Base-by-base conservation (phyloP, 1,140 invertebrate species). In the Idris sp. region DNA sequence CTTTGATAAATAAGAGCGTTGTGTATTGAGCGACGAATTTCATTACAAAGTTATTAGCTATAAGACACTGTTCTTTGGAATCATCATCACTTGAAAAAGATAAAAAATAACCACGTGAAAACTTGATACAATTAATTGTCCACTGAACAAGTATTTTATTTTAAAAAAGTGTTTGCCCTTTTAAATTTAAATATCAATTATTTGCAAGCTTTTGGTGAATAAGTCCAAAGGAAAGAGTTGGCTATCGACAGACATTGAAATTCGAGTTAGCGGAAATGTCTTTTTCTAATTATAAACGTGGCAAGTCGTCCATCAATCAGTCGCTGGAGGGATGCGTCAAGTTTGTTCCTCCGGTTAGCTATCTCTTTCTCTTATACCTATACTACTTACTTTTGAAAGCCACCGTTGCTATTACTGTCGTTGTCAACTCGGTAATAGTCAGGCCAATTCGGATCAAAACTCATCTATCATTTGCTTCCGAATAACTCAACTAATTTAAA, bases 241-340 rank as follows among this genome's bases (percentile, higher is more conserved):
- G 35, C 31, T 65, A 36, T 54, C 19, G 40, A 33, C 31, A 25
- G 25, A 46, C 9, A 40, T 56, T 41, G 14, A 36, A 58, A 68
- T 62, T 48, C 14, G 53, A 40, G 58, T 43, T 59, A 81, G 76
- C 80, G 83, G 83, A 85, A 85, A 83, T 77, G 78, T 77, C 75
- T 62, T 68, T 43, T 78, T 84, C 80, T 86, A 86, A 86, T 86
- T 86, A 84, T 83, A 83, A 84, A 82, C 82, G 73, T 80, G 74
- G 79, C 77, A 80, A 83, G 80, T 80, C 76, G 77, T 80, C 79
- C 81, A 82, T 84, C 82, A 81, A 83, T 82, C 83, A 83, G 81
- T 38, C 74, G 54, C 65, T 41, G 36, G 43, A 53, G 73, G 64
- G 74, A 79, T 67, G 76, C 71, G 49, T 54, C 62, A 36, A 44